Percentiles rank a stretch among this genome's conserved stretches.
Conservation (phyloP, 2,113 vertebrate genomes). For the Rhagologus leucostigma region DNA sequence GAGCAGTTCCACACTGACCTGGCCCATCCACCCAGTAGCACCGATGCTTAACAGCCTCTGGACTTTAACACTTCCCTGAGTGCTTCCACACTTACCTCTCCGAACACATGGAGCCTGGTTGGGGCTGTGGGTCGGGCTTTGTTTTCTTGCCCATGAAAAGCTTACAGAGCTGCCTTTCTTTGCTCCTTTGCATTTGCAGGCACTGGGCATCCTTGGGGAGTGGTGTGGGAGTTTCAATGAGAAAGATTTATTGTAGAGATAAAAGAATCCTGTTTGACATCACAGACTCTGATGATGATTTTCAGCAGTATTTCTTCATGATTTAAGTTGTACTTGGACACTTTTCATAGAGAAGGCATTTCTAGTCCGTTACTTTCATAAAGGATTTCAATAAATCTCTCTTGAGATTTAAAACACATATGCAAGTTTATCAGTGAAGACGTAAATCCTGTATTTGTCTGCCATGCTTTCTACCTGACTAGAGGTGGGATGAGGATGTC, state of each 20-base stretch:
- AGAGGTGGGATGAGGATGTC: background rate
- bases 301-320: background rate
- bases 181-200: background rate
- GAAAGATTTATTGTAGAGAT: background rate
- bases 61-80: background rate
- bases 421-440: background rate
- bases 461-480: background rate
- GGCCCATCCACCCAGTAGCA: background rate
- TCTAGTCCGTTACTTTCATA: background rate
- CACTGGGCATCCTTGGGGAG: background rate
- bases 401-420: background rate
- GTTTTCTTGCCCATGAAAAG: background rate
- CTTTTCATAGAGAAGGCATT: background rate
- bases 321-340: background rate
- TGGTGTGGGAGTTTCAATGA: background rate
- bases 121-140: background rate
- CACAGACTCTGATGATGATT: background rate
- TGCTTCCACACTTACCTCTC: background rate
- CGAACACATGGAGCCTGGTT: background rate
- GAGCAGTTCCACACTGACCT: background rate
- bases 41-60: background rate
- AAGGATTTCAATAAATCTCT: background rate
- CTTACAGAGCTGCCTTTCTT: background rate
- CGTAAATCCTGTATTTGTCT: background rate
- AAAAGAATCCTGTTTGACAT: background rate